These are phyloP conservation scores for Dexiosoma caninum DNA, from an alignment of 2,888 invertebrate genomes.

Conservation along the genomic window DNA sequence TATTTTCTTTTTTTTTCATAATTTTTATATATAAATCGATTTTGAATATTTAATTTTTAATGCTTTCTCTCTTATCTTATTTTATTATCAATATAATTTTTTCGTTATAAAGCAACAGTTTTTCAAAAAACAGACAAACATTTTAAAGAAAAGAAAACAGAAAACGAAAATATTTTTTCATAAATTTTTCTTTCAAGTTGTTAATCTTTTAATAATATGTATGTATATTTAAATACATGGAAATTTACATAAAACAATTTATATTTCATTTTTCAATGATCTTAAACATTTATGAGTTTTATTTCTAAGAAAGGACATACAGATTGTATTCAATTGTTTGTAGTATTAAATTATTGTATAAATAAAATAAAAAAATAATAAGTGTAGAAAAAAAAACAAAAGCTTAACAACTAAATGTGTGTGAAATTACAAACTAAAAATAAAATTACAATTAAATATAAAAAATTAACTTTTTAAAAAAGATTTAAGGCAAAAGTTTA, in stretches of 20 bases:
- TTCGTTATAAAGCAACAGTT: constrained; percentile 61
- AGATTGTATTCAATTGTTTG: not conserved
- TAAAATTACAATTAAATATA: constrained; percentile 15
- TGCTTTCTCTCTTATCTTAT: constrained; percentile 1
- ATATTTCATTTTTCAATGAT: not conserved
- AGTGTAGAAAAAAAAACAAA: constrained; percentile 14
- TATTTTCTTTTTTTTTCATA: constrained; percentile 16
- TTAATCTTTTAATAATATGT: not conserved
- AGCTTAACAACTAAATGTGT: constrained; percentile 23
- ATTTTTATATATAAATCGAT: constrained; percentile 41
- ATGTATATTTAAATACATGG: not conserved
- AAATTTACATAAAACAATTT: too few relatives aligned
- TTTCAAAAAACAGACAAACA: constrained; percentile 63
- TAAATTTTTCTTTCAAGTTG: constrained; percentile 22
- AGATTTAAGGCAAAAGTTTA: constrained; percentile 51
- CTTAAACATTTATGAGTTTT: constrained; percentile 19
- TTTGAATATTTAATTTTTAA: constrained; percentile 50
- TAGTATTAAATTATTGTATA: not conserved
- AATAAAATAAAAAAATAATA: constrained; percentile 53
- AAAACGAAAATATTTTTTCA: constrained; percentile 53
- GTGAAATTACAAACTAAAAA: constrained; percentile 7
- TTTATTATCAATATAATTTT: constrained; percentile 10
- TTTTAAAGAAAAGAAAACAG: constrained; percentile 64
- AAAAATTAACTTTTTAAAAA: constrained; percentile 35
- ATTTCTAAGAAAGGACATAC: not conserved